Base-by-base conservation (phyloP, 2,888 invertebrate species). In the Boloria euphrosyne region DNA sequence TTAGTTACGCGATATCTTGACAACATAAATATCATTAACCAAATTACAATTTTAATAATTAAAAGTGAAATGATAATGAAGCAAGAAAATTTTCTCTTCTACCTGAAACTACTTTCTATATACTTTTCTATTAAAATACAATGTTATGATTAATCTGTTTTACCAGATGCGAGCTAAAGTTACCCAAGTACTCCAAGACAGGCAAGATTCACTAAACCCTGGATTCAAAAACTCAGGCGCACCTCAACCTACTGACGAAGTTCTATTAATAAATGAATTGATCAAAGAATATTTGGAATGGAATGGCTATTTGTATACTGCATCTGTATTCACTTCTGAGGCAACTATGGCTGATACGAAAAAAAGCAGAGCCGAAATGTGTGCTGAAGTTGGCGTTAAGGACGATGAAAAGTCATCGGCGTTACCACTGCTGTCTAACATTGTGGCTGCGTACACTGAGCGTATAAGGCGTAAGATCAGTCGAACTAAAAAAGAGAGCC, bases 291-390 rank as follows among this genome's bases (percentile, higher is more conserved):
- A 95, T 77, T 81, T 95, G 4, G 92, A 94, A 72, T 95, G 95
- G 95, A 95, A 95, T 74, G 95, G 95, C 0, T 95, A 95, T 74
- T 86, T 94, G 31, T 95, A 95, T 73, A 93, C 95, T 0, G 89
- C 93, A 0, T 92, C 91, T 0, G 93, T 94, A 38, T 86, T 94
- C 83, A 76, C 82, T 38, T 90, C 94, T 52, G 94, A 92, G 71
- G 86, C 91, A 1, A 83, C 80, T 0, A 77, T 91, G 82, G 80
- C 88, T 0, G 74, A 72, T 1, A 75, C 77, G 0, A 86, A 82
- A 69, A 82, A 79, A 60, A 69, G 79, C 0, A 80, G 91, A 57
- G 49, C 75, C 0, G 84, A 86, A 0, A 73, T 92, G 0, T 91
- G 91, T 65, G 73, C 80, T 0, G 87, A 88, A 62, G 90, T 94